These are phyloP conservation scores for Drosophila kikkawai DNA, from an alignment of 1,140 invertebrate genomes.

Conservation along the genomic window DNA sequence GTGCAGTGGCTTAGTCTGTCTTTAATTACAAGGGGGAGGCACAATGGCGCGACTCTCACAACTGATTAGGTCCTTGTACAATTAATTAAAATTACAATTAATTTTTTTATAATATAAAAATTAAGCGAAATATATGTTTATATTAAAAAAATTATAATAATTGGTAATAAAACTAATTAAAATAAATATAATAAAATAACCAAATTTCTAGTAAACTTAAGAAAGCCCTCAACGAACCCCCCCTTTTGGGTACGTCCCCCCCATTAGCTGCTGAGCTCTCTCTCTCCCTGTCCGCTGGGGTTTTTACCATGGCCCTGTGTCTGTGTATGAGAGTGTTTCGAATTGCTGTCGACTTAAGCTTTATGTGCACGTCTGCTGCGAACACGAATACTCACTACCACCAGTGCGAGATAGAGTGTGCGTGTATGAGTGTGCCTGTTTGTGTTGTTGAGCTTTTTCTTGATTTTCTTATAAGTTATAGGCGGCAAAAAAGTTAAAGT, in stretches of 20 bases:
- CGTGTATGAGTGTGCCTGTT: constrained; percentile 24
- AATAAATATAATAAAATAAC: no score
- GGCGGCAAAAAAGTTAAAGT: constrained; percentile 67
- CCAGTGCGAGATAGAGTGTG: constrained; percentile 22
- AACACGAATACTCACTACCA: constrained; percentile 5
- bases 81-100: no score
- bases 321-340: constrained; percentile 64
- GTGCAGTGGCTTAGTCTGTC: constrained; percentile 11
- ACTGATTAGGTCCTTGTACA: background rate
- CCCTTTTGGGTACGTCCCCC: background rate
- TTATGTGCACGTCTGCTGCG: constrained; percentile 59
- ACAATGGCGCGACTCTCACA: background rate
- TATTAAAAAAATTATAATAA: no score
- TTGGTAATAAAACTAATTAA: background rate
- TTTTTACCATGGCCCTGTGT: constrained; percentile 45
- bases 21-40: background rate
- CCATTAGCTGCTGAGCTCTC: background rate
- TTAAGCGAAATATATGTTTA: no score
- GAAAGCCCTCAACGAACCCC: background rate
- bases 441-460: constrained; percentile 56
- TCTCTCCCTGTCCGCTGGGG: constrained; percentile 35
- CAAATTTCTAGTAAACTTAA: no score
- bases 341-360: constrained; percentile 82
- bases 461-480: constrained; percentile 64
- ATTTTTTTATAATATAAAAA: no score